Evolutionary conservation across 2,113 vertebrate genomes (phyloP), one percentile per base, ranked within the genome.

Genomic region (Brachyhypopomus gauderio): DNA sequence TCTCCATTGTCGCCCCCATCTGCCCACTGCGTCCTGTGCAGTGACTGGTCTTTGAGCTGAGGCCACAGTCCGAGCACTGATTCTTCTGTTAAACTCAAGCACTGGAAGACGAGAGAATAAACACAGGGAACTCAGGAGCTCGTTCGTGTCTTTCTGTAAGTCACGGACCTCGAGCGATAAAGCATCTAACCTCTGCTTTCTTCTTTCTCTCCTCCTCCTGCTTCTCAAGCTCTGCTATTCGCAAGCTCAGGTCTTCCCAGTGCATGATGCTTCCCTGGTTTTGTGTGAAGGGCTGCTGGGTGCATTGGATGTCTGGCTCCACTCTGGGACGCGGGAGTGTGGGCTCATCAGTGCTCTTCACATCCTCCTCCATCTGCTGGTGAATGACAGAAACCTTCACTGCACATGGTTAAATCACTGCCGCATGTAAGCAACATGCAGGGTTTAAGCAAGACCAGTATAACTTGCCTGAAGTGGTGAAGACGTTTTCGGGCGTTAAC

Each of bases 221-320:
- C 75, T 88, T 88, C 86, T 94, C 93, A 84, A 94, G 38, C 86
- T 94, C 92, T 2, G 91, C 92, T 3, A 94, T 94, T 27, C 92
- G 86, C 77, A 90, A 86, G 77, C 87, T 92, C 67, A 94, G 81
- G 25, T 92, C 92, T 78, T 94, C 93, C 93, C 93, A 94, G 78
- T 94, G 92, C 92, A 94, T 93, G 85, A 94, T 94, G 91, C 93
- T 78, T 38, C 86, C 83, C 17, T 88, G 85, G 60, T 83, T 70
- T 69, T 88, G 88, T 27, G 58, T 71, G 17, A 77, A 69, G 30
- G 66, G 34, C 72, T 82, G 87, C 69, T 75, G 76, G 70, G 45
- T 59, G 63, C 63, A 75, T 70, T 85, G 58, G 5, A 73, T 79
- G 48, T 85, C 81, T 71, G 85, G 79, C 16, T 85, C 83, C 76